Evolutionary conservation across 2,797 vertebrate species (phyloP).

Genomic region (Meda fulgida): DNA sequence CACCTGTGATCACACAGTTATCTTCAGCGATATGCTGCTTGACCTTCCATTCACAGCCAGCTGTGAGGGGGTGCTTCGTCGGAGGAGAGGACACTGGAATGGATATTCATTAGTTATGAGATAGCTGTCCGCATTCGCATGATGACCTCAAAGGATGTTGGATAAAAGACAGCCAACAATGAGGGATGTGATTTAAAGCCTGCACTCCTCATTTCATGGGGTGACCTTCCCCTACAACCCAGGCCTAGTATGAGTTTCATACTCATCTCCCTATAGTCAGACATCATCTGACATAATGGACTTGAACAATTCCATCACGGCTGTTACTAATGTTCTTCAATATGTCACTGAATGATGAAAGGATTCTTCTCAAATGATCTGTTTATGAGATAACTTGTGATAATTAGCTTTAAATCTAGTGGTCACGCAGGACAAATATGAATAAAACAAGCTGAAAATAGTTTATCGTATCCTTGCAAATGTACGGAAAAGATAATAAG

Average conservation of each 20-base stretch:
- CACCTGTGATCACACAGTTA: conserved; percentile 35
- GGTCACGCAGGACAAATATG: not conserved
- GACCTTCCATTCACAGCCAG: conserved; percentile 50
- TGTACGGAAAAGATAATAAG: not conserved
- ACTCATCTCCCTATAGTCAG: conserved; percentile 33
- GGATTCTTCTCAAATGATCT: not conserved
- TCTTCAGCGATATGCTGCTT: conserved; percentile 51
- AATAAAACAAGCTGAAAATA: not conserved
- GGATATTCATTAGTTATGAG: conserved; percentile 55
- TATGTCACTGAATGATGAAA: not conserved
- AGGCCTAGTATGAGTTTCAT: conserved; percentile 27
- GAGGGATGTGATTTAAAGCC: conserved; percentile 48
- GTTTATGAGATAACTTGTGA: not conserved
- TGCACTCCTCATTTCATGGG: conserved; percentile 33
- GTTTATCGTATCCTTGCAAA: not conserved
- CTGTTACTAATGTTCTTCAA: conserved; percentile 9
- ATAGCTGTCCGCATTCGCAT: conserved; percentile 39
- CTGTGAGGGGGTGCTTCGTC: conserved; percentile 5
- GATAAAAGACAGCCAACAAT: conserved; percentile 49
- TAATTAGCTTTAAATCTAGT: conserved; percentile 4
- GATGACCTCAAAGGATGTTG: conserved; percentile 46
- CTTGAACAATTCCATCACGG: not conserved
- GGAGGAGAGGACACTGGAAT: conserved; percentile 43
- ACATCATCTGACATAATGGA: conserved; percentile 36
- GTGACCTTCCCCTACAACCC: conserved; percentile 52